These are phyloP conservation scores for Crenuchus spilurus DNA, from an alignment of 2,797 vertebrate genomes.

Conservation along the genomic window DNA sequence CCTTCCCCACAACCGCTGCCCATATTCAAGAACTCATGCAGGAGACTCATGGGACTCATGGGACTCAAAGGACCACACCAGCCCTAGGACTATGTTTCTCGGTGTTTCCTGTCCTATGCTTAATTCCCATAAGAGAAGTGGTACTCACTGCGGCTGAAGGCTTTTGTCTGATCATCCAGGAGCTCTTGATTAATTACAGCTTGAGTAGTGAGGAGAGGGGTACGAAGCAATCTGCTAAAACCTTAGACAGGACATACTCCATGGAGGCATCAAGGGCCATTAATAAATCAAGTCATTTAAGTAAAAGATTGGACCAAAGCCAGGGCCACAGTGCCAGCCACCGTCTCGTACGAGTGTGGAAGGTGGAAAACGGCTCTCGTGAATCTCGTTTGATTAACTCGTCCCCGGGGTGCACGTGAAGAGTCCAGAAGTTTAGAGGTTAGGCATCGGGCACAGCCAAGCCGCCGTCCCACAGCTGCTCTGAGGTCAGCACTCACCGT, in stretches of 20 bases:
- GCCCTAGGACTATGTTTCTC: not conserved
- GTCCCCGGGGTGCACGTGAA: conserved; percentile 1
- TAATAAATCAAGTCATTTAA: conserved; percentile 66
- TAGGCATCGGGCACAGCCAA: not conserved
- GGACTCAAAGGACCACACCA: not conserved
- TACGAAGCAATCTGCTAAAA: conserved; percentile 61
- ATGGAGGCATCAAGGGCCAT: conserved; percentile 60
- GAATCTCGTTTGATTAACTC: conserved; percentile 48
- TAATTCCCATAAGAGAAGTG: conserved; percentile 30
- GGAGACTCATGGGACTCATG: too few relatives aligned
- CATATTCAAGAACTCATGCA: too few relatives aligned
- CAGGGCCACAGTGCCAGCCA: conserved; percentile 50
- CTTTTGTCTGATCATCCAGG: conserved; percentile 15
- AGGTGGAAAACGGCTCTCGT: conserved; percentile 22
- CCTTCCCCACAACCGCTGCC: too few relatives aligned
- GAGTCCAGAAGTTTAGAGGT: conserved; percentile 13
- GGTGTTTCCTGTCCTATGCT: not conserved
- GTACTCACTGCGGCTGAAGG: conserved; percentile 17
- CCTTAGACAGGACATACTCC: conserved; percentile 58
- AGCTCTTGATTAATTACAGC: conserved; percentile 49
- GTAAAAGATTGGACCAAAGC: conserved; percentile 38
- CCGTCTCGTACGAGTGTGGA: conserved; percentile 20
- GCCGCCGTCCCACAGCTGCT: not conserved
- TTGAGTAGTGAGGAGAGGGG: conserved; percentile 42
- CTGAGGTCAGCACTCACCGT: conserved; percentile 2